Evolutionary conservation across 2,888 invertebrate genomes (phyloP).

Genomic region (Xestobium rufovillosum): DNA sequence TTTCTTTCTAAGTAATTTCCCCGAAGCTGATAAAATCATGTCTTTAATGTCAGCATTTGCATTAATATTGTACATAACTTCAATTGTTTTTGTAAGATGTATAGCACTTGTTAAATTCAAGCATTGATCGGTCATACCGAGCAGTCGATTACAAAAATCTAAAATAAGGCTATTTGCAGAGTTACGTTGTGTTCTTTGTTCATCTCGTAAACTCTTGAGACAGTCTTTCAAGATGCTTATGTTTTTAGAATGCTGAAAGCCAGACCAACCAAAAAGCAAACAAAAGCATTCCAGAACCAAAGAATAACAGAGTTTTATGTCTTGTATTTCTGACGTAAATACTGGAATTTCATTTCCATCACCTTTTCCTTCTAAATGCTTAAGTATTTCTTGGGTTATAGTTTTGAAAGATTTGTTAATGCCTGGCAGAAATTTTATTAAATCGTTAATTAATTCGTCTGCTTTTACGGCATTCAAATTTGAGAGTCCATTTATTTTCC

Average conservation of each 20-base stretch:
- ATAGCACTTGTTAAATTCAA: slow-evolving; percentile 50
- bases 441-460: slow-evolving; percentile 36
- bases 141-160: slow-evolving; percentile 41
- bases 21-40: slow-evolving; percentile 46
- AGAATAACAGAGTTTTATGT: slow-evolving; percentile 43
- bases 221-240: slow-evolving; percentile 46
- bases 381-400: slow-evolving; percentile 38
- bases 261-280: slow-evolving; percentile 48
- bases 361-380: slow-evolving; percentile 48
- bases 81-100: slow-evolving; percentile 48
- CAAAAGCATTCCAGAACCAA: slow-evolving; percentile 40
- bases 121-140: slow-evolving; percentile 47
- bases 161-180: slow-evolving; percentile 36
- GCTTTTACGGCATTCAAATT: slow-evolving; percentile 34
- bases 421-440: slow-evolving; percentile 43
- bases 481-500: slow-evolving; percentile 30
- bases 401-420: slow-evolving; percentile 43
- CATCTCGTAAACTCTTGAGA: slow-evolving; percentile 42
- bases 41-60: slow-evolving; percentile 42
- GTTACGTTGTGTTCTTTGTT: slow-evolving; percentile 29
- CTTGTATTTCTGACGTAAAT: slow-evolving; percentile 46
- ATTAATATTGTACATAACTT: slow-evolving; percentile 45
- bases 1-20: slow-evolving; percentile 53
- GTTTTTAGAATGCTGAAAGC: slow-evolving; percentile 38
- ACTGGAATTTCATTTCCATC: slow-evolving; percentile 51